phyloP scores from a whole-genome alignment of 2,797 vertebrate species.

The Tachyglossus aculeatus region DNA sequence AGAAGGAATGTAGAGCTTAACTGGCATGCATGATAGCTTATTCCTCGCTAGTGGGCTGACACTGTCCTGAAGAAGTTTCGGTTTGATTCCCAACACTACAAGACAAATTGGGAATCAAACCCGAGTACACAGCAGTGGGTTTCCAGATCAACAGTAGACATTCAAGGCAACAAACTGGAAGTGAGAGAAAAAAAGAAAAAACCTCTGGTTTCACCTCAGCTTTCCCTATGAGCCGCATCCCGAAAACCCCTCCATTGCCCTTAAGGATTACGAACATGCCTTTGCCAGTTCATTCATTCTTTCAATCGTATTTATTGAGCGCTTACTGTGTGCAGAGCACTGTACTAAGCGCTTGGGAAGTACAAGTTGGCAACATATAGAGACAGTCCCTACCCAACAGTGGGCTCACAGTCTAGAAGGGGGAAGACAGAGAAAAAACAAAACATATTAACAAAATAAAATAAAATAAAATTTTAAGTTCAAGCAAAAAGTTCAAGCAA shows the following conservation, averaged over 20 bases:
- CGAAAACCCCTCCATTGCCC: conserved; percentile 51
- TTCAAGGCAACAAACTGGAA: conserved; percentile 36
- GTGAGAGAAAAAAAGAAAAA: background rate
- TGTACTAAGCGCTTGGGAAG: no score
- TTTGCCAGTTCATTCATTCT: no score
- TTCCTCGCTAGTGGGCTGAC: background rate
- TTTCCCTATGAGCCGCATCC: background rate
- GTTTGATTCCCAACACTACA: conserved; percentile 25
- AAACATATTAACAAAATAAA: no score
- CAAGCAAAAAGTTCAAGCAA: no score
- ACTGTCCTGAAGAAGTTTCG: background rate
- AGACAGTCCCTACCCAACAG: no score
- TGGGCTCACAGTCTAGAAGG: no score
- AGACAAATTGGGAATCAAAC: conserved; percentile 49
- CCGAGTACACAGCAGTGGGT: background rate
- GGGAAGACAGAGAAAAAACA: no score
- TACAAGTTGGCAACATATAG: no score
- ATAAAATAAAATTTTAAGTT: no score
- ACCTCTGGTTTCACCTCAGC: background rate
- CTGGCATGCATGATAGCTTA: background rate
- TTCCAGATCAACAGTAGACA: conserved; percentile 35
- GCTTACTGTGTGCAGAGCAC: no score
- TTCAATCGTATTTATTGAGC: no score
- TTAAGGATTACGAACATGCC: conserved; percentile 62
- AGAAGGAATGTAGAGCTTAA: background rate